Evolutionary conservation across 2,888 invertebrate genomes (phyloP).

Genomic region (Alentia gelatinosa): DNA sequence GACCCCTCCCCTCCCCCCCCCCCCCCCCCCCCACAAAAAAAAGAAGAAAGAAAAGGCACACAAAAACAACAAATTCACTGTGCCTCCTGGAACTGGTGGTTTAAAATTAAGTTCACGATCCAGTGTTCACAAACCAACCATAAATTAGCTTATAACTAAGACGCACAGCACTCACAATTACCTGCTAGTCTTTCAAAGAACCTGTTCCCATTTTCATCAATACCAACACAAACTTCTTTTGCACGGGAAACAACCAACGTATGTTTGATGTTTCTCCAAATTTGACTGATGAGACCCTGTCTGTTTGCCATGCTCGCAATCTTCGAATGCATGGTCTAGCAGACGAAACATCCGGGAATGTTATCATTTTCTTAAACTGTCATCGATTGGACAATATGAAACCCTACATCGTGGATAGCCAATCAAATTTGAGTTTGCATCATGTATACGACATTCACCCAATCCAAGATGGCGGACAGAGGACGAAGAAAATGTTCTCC

Average conservation of each 20-base stretch:
- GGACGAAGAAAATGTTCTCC: neutral
- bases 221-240: conserved; percentile 30
- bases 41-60: no score
- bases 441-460: neutral
- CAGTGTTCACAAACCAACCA: no score
- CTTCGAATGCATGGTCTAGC: neutral
- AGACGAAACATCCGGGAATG: conserved; percentile 12
- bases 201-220: conserved; percentile 36
- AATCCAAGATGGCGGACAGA: conserved; percentile 31
- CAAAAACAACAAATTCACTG: no score
- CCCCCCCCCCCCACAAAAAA: no score
- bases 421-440: neutral
- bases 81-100: no score
- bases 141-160: no score
- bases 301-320: neutral
- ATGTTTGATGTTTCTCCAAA: conserved; percentile 47
- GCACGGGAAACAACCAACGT: neutral
- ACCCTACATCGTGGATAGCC: neutral
- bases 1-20: no score
- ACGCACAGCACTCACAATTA: no score
- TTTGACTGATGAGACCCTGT: neutral
- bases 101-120: no score
- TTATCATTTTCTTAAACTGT: neutral
- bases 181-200: conserved; percentile 52
- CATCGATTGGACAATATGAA: neutral